phyloP scores from a whole-genome alignment of 1,140 invertebrate genomes.

The Drosophila sucinea region DNA sequence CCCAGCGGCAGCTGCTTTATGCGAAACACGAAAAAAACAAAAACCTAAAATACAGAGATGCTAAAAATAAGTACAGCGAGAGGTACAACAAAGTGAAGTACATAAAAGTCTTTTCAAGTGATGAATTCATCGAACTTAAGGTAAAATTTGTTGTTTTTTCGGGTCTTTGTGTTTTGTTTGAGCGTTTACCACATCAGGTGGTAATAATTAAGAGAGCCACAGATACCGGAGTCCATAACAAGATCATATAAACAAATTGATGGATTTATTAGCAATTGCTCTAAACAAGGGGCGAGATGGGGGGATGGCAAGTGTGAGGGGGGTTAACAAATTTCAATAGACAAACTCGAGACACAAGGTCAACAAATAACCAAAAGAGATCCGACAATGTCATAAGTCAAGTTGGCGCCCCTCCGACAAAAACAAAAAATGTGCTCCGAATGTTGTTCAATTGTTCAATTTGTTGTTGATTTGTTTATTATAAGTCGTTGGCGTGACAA shows the following conservation, averaged over 20 bases:
- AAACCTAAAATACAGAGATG: conserved; percentile 1
- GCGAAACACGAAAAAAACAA: too few relatives aligned
- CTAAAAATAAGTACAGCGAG: conserved; percentile 20
- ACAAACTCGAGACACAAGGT: conserved; percentile 42
- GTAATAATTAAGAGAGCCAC: conserved; percentile 15
- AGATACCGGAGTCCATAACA: conserved; percentile 17
- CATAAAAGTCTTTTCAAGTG: conserved; percentile 18
- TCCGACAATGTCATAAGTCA: conserved; percentile 49
- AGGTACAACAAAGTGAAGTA: conserved; percentile 24
- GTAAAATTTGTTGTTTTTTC: conserved; percentile 1
- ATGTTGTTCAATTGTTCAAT: conserved; percentile 25
- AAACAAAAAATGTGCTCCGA: not conserved
- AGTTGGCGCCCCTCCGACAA: conserved; percentile 41
- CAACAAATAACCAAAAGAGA: conserved; percentile 29
- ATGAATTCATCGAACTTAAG: conserved; percentile 11
- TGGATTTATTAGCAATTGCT: conserved; percentile 33
- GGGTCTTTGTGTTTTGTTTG: conserved; percentile 11
- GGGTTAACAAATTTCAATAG: conserved; percentile 32
- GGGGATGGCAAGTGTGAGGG: not conserved
- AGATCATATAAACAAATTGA: conserved; percentile 41
- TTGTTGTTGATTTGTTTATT: conserved; percentile 34
- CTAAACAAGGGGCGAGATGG: too few relatives aligned
- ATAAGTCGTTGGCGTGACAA: conserved; percentile 54
- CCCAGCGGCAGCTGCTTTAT: not conserved
- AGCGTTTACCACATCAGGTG: conserved; percentile 16